Evolutionary conservation across 1,140 invertebrate species (phyloP).

Genomic region (Papilio polyxenes): DNA sequence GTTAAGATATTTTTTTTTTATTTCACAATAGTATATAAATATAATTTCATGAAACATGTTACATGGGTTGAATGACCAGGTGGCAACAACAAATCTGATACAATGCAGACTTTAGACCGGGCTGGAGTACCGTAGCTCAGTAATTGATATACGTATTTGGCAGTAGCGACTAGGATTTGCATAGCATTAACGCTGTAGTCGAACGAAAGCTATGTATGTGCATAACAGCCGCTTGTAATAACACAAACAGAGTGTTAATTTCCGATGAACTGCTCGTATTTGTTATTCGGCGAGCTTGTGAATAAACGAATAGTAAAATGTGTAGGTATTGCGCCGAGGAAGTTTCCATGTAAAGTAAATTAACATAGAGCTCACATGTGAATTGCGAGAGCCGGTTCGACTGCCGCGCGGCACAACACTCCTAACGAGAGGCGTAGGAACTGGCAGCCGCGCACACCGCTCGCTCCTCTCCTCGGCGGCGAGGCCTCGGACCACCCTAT

Average conservation of each 20-base stretch:
- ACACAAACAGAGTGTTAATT: conserved; percentile 38
- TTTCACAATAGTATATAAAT: not conserved
- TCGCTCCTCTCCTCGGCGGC: conserved; percentile 55
- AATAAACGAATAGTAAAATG: conserved; percentile 20
- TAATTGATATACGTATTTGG: conserved; percentile 39
- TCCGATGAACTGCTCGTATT: conserved; percentile 28
- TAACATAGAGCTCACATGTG: conserved; percentile 46
- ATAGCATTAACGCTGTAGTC: conserved; percentile 36
- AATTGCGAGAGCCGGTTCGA: conserved; percentile 35
- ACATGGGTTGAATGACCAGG: conserved; percentile 5
- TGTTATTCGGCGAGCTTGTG: conserved; percentile 11
- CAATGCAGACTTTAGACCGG: conserved; percentile 10
- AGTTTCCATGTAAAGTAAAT: conserved; percentile 47
- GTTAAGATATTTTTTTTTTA: not conserved
- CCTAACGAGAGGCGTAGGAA: conserved; percentile 60
- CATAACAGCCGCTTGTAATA: conserved; percentile 35
- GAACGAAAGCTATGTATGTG: conserved; percentile 29
- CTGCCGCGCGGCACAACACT: conserved; percentile 59
- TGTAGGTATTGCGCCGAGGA: conserved; percentile 23
- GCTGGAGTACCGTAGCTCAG: not conserved
- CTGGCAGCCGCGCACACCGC: conserved; percentile 43
- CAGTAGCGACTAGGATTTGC: conserved; percentile 37
- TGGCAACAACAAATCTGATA: conserved; percentile 15
- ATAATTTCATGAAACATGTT: not conserved
- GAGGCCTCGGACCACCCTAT: conserved; percentile 71